Evolutionary conservation across 2,888 invertebrate species (phyloP), one percentile per base, ranked within the genome.

Genomic region (Phortica okadai): DNA sequence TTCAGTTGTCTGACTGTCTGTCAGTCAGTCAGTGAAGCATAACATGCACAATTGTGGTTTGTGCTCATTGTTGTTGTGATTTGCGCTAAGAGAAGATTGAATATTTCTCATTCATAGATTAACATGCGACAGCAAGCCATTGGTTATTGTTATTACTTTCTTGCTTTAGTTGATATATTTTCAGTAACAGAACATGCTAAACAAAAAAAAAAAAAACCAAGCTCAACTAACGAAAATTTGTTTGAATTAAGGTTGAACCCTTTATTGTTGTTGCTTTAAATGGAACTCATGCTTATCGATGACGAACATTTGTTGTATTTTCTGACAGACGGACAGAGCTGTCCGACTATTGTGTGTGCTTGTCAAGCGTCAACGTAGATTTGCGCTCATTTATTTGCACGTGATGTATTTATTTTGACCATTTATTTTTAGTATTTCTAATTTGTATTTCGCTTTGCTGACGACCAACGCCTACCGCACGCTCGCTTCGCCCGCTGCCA

Each of bases 361-460:
- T 16, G 6, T 56, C 14, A 16, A 14, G 16, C 56, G 56, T 56
- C n/a, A 56, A 11, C 11, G 5, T 16, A 14, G 56, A 56, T 56
- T 56, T 16, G 62, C 25, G 4, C 10, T 62, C 62, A 62, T 25
- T 62, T 62, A 16, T 16, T 56, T 21, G 25, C 62, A 62, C 16
- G 16, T 62, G 25, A 25, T 62, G 16, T 59, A 59, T 59, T 59
- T 59, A n/a, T 16, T 25, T 62, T 62, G 25, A 7, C 3, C 25
- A 62, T 62, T 62, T 62, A 62, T 62, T 62, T 62, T 62, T 62
- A 62, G 62, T 62, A 62, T 62, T 62, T 62, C 25, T 62, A 25
- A 62, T 62, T 62, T 62, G 25, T 16, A 6, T 62, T 21, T 62
- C 16, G 25, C 7, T 21, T 25, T 21, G 59, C 2, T 2, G 59